A percentile compares a stretch with the other conserved stretches of the same genome.
These are phyloP conservation scores for Cataglyphis albicans DNA, from an alignment of 2,888 invertebrate genomes.

Conservation along the genomic window DNA sequence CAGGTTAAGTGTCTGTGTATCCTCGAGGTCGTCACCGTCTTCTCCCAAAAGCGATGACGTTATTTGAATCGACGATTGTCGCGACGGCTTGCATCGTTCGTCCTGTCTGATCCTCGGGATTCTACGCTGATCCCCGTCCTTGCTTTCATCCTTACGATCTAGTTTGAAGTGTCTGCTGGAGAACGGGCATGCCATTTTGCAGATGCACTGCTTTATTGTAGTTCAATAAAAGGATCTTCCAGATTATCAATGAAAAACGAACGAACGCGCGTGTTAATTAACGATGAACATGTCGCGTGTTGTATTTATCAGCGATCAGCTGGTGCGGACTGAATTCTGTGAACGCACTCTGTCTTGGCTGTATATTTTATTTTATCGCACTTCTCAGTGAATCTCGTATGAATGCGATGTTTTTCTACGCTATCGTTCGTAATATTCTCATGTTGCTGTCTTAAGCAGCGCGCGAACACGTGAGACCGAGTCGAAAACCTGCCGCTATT, in stretches of 20 bases:
- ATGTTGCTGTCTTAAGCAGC: conserved; percentile 56
- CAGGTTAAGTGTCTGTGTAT: conserved; percentile 90
- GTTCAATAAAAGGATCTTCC: conserved; percentile 6
- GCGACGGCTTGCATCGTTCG: conserved; percentile 84
- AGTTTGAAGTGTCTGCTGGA: conserved; percentile 73
- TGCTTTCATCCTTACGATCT: conserved; percentile 60
- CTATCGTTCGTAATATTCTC: conserved; percentile 43
- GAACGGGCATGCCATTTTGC: conserved; percentile 84
- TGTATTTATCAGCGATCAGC: conserved; percentile 73
- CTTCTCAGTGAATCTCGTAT: not conserved
- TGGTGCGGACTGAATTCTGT: conserved; percentile 52
- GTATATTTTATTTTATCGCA: not conserved
- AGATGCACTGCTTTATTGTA: conserved; percentile 7
- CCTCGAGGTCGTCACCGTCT: conserved; percentile 88
- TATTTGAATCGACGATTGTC: conserved; percentile 90
- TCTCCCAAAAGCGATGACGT: conserved; percentile 86
- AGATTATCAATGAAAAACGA: conserved; percentile 17
- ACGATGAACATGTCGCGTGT: conserved; percentile 58
- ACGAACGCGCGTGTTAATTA: conserved; percentile 51
- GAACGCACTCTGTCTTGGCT: not conserved
- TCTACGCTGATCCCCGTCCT: conserved; percentile 52
- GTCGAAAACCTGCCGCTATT: conserved; percentile 47
- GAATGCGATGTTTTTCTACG: conserved; percentile 22
- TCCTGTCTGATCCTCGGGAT: conserved; percentile 62
- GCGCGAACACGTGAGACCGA: conserved; percentile 53